phyloP scores from a whole-genome alignment of 2,888 invertebrate species.

The Phania funesta region DNA sequence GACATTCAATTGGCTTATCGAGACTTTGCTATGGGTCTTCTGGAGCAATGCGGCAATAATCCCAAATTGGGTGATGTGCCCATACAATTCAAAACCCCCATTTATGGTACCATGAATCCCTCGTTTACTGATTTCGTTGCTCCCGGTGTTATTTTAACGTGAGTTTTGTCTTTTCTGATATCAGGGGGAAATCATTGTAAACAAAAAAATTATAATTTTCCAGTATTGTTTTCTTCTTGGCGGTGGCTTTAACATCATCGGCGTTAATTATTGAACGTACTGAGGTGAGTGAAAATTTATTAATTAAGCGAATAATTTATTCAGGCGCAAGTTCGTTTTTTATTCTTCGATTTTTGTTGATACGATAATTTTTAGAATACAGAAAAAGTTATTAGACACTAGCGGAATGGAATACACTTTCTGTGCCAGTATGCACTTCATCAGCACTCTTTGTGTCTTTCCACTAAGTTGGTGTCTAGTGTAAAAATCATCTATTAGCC shows the following conservation, averaged over 20 bases:
- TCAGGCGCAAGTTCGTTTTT: too few species aligned
- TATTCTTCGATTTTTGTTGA: too few species aligned
- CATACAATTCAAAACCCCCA: slow-evolving; percentile 92
- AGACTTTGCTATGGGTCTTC: slow-evolving; percentile 88
- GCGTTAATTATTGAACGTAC: slow-evolving; percentile 94
- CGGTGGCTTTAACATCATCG: slow-evolving; percentile 95
- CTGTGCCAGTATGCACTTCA: too few species aligned
- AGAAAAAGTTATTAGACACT: too few species aligned
- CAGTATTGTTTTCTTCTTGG: slow-evolving; percentile 97
- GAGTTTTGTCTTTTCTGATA: slow-evolving; percentile 79
- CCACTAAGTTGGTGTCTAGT: too few species aligned
- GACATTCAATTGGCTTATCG: slow-evolving; percentile 93
- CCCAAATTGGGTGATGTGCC: slow-evolving; percentile 93
- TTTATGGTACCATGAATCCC: slow-evolving; percentile 93
- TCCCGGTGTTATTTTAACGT: slow-evolving; percentile 96
- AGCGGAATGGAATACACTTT: too few species aligned
- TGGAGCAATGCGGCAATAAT: slow-evolving; percentile 88
- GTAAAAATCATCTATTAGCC: too few species aligned
- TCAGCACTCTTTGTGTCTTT: too few species aligned
- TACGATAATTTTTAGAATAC: too few species aligned
- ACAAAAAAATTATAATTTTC: slow-evolving; percentile 4
- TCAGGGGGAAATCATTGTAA: not conserved
- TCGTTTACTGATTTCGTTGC: slow-evolving; percentile 98
- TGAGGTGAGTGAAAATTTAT: slow-evolving; percentile 81
- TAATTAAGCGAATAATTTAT: too few species aligned